Evolutionary conservation across 2,113 vertebrate species (phyloP), one percentile per base, ranked within the genome.

Genomic region (Chaetura pelagica): DNA sequence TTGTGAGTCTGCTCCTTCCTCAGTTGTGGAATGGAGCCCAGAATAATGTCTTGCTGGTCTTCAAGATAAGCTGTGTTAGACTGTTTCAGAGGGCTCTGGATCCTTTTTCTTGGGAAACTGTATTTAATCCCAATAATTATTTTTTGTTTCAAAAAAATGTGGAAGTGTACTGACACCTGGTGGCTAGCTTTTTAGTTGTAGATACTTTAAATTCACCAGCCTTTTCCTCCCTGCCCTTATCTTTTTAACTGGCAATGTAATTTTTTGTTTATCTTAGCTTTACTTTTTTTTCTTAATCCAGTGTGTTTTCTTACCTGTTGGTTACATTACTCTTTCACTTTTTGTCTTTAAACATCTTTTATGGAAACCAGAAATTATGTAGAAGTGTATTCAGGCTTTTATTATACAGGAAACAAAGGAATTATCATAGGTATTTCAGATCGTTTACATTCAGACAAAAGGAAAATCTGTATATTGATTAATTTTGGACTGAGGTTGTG

Each of bases 121-220:
- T 10, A 4, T 4, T 8, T 29, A 42, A 26, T 46, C 29, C 7
- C 55, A 62, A 16, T 42, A 49, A 27, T 4, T 34, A 14, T 6
- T 4, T 40, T 84, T 77, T 67, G 79, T 16, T 63, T 89, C 76
- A 5, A 38, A 75, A 75, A 73, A 72, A 87, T 32, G 16, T 90
- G 94, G 86, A 82, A 59, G 64, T 78, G 27, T 83, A 84, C 74
- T 96, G 97, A 96, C 98, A 97, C 64, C 98, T 74, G 55, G 97
- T 98, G 98, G 97, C 62, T 26, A 13, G 15, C 2, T 1, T 84
- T 89, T 83, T 52, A 67, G 27, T 76, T 94, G 30, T 27, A 58
- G 72, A 40, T 76, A 18, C 22, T 69, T 55, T 42, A 88, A 69
- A 88, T 68, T 10, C 20, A 80, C 13, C 3, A 48, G 35, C 12